A percentile compares a stretch with the other conserved stretches of the same genome.
phyloP scores from a whole-genome alignment of 1,140 invertebrate genomes.

The Catajapyx aquilonaris region DNA sequence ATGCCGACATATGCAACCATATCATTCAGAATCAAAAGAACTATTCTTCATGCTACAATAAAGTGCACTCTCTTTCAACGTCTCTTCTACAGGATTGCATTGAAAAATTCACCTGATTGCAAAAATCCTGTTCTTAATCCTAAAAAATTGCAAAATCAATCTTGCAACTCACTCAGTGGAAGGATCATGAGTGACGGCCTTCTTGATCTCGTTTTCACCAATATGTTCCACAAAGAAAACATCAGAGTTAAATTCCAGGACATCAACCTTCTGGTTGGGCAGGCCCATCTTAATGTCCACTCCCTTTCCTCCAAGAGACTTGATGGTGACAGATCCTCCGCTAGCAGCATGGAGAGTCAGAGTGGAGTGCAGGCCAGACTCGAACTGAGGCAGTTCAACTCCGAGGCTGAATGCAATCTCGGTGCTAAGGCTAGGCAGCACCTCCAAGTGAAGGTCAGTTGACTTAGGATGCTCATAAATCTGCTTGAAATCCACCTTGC shows the following conservation, averaged over 20 bases:
- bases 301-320: neutral
- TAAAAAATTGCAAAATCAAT: no score
- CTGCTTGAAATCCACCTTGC: neutral
- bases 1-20: no score
- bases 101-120: no score
- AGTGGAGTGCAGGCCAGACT: neutral
- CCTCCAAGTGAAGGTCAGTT: neutral
- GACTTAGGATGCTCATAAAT: neutral
- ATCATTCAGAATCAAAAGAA: neutral
- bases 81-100: no score
- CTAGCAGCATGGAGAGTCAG: neutral
- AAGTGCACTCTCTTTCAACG: no score
- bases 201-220: neutral
- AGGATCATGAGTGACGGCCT: neutral
- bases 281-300: neutral
- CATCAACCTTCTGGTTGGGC: neutral
- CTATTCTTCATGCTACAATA: no score
- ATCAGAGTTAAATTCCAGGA: neutral
- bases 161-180: no score
- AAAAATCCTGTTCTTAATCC: no score
- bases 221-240: neutral
- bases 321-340: neutral
- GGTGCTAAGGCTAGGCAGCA: neutral
- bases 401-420: neutral
- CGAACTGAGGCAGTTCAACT: neutral